A percentile compares a stretch with the other conserved stretches of the same genome.
These are phyloP conservation scores for Catharus ustulatus DNA, from an alignment of 2,797 vertebrate genomes.

Conservation along the genomic window DNA sequence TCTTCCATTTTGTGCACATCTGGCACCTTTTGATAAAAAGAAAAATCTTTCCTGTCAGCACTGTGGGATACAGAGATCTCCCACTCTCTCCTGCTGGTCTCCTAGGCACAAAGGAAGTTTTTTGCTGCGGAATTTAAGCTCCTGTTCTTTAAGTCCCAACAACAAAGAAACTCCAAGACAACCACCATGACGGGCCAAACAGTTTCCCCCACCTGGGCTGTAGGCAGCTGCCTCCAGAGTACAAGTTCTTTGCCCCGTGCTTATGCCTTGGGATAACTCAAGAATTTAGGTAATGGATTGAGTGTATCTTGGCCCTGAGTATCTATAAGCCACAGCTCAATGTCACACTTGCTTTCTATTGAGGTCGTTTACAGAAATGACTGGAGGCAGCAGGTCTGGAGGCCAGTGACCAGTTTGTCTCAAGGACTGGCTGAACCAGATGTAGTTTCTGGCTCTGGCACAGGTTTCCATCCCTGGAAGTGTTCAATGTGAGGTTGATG, in stretches of 20 bases:
- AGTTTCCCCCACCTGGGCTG: neutral
- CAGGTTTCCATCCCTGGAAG: neutral
- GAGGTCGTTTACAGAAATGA: neutral
- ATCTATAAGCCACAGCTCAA: accelerated
- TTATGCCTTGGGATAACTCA: neutral
- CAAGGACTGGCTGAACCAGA: neutral
- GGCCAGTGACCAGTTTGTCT: neutral
- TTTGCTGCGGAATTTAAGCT: neutral
- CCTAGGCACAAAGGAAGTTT: neutral
- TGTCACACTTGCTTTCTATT: neutral
- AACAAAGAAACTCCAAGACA: neutral
- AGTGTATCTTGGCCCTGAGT: neutral
- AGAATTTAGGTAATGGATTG: neutral
- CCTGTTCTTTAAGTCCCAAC: neutral
- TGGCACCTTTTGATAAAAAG: neutral
- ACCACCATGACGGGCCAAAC: neutral
- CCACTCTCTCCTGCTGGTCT: neutral
- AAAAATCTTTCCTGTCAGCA: neutral
- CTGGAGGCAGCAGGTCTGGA: neutral
- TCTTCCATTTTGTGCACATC: neutral
- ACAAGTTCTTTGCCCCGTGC: neutral
- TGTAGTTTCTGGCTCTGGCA: neutral
- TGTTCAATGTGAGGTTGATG: neutral
- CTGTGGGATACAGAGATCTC: neutral
- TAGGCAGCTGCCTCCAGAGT: neutral